A percentile compares a stretch with the other conserved stretches of the same genome.
Conservation (phyloP, 2,797 vertebrate genomes). For the Allobates femoralis region DNA sequence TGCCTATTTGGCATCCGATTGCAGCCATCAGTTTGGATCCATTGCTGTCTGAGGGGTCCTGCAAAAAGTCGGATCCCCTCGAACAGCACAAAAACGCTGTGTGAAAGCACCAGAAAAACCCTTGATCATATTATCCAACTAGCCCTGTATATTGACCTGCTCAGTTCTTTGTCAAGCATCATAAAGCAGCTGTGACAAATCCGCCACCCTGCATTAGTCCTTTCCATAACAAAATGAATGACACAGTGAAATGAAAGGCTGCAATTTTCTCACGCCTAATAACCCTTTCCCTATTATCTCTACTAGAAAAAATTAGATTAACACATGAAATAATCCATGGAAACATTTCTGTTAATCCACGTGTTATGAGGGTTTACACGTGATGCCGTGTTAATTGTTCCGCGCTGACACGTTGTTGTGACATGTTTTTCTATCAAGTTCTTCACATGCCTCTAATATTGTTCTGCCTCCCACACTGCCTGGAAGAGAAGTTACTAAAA, state of each 20-base stretch:
- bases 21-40: too few relatives aligned
- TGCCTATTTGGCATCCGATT: too few relatives aligned
- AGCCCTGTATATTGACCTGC: background rate
- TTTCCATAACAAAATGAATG: background rate
- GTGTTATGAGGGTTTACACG: background rate
- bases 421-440: constrained; percentile 10
- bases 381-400: constrained; percentile 10
- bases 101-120: too few relatives aligned
- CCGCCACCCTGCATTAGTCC: background rate
- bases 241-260: constrained; percentile 8
- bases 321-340: background rate
- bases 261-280: background rate
- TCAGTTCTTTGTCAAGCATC: background rate
- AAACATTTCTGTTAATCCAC: background rate
- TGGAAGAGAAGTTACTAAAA: background rate
- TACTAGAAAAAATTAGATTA: background rate
- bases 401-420: background rate
- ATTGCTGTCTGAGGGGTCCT: too few relatives aligned
- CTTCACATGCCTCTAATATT: constrained; percentile 10
- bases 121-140: background rate
- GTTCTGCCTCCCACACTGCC: background rate
- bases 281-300: background rate
- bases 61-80: too few relatives aligned
- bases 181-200: background rate
- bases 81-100: too few relatives aligned